phyloP scores from a whole-genome alignment of 1,140 invertebrate species.

The Platorchestia sp. region DNA sequence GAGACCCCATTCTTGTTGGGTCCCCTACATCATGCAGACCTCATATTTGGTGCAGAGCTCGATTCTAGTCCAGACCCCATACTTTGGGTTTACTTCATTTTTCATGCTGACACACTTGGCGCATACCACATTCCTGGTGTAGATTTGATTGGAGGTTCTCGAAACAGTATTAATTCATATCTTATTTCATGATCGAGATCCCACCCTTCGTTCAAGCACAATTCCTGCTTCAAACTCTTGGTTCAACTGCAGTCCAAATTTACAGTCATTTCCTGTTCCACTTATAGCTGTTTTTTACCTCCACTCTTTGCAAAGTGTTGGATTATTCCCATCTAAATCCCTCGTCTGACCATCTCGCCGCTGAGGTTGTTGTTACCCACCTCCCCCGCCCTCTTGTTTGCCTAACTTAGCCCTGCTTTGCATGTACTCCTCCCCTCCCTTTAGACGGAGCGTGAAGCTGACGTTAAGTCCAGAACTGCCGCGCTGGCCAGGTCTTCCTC shows the following conservation, averaged over 20 bases:
- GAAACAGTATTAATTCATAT: too few species aligned
- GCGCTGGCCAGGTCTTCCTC: conserved; percentile 1
- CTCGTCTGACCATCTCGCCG: not conserved
- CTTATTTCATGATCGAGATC: too few species aligned
- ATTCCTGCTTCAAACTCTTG: not conserved
- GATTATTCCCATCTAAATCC: not conserved
- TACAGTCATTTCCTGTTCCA: not conserved
- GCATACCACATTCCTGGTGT: too few species aligned
- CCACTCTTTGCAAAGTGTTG: not conserved
- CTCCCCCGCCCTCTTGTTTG: not conserved
- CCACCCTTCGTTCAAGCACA: not conserved
- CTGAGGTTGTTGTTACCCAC: not conserved
- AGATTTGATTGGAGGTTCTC: too few species aligned
- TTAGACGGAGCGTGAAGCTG: conserved; percentile 27
- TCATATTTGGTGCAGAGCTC: not conserved
- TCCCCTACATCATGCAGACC: not conserved
- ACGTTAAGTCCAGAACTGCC: conserved; percentile 1
- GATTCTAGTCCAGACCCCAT: too few species aligned
- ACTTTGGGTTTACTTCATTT: too few species aligned
- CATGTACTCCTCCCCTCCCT: conserved; percentile 27
- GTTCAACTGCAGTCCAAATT: not conserved
- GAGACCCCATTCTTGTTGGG: not conserved
- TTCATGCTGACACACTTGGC: too few species aligned
- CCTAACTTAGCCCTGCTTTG: conserved; percentile 23
- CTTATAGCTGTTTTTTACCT: not conserved